Conservation (phyloP, 1,140 invertebrate genomes). For the Pantala flavescens region DNA sequence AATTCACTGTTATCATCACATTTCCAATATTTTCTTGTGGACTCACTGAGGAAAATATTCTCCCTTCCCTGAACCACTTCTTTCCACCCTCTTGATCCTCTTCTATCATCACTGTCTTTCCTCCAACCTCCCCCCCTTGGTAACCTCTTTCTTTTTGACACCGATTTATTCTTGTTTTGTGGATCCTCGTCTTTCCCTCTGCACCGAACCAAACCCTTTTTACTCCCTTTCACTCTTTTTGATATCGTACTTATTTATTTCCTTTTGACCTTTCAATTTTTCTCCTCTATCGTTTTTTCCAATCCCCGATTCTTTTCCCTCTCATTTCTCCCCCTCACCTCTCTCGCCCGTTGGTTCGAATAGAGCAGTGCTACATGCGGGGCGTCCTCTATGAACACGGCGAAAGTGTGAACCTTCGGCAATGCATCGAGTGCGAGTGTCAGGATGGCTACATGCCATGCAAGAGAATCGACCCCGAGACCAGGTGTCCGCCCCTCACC, state of each 20-base stretch:
- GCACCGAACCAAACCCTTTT: neutral
- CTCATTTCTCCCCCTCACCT: neutral
- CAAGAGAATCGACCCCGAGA: constrained; percentile 56
- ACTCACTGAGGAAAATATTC: neutral
- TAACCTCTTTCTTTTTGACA: too few species aligned
- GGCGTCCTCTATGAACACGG: constrained; percentile 74
- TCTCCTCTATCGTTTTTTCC: neutral
- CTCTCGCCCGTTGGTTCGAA: constrained; percentile 22
- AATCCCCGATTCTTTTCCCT: neutral
- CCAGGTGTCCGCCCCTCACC: constrained; percentile 64
- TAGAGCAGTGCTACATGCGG: constrained; percentile 68
- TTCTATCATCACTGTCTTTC: neutral
- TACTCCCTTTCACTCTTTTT: neutral
- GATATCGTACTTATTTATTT: neutral
- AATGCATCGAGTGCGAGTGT: constrained; percentile 65
- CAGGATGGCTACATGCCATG: constrained; percentile 72
- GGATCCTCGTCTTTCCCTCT: neutral
- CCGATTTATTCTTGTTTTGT: too few species aligned
- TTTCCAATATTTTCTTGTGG: neutral
- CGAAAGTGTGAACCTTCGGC: constrained; percentile 55
- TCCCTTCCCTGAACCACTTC: neutral
- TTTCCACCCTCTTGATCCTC: neutral
- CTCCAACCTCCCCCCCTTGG: neutral
- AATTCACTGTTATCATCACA: too few species aligned
- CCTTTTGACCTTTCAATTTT: neutral